Conservation (phyloP, 2,888 invertebrate genomes). For the Drosophila anomalata region DNA sequence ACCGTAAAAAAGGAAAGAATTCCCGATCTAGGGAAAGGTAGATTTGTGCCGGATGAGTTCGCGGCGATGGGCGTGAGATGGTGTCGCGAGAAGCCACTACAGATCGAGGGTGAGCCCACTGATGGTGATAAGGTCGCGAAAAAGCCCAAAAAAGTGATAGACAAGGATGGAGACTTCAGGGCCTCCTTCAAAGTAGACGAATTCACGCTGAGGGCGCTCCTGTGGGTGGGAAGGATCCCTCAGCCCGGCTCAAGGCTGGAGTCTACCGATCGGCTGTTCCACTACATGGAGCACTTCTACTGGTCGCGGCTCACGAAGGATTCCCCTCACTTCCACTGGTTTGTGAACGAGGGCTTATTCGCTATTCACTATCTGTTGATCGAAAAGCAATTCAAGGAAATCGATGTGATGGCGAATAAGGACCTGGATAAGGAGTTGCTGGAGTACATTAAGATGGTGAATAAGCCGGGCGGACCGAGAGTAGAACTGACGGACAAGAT, state of each 20-base stretch:
- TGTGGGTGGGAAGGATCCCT: background rate
- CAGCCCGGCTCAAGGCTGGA: background rate
- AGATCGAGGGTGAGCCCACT: too few relatives aligned
- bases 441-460: background rate
- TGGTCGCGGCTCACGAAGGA: background rate
- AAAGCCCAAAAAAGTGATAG: background rate
- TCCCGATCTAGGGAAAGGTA: too few relatives aligned
- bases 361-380: background rate
- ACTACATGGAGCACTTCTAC: slow-evolving; percentile 25
- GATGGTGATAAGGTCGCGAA: background rate
- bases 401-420: background rate
- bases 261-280: background rate
- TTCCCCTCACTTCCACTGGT: slow-evolving; percentile 14
- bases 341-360: slow-evolving; percentile 23
- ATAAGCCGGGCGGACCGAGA: background rate
- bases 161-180: slow-evolving; percentile 15
- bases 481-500: background rate
- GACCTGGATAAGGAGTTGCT: background rate
- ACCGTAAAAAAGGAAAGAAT: too few relatives aligned
- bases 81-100: too few relatives aligned
- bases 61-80: too few relatives aligned
- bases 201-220: background rate
- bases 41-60: too few relatives aligned
- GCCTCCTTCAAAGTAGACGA: slow-evolving; percentile 18
- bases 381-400: background rate